phyloP scores from a whole-genome alignment of 1,140 invertebrate genomes.

The Temnothorax curvispinosus region DNA sequence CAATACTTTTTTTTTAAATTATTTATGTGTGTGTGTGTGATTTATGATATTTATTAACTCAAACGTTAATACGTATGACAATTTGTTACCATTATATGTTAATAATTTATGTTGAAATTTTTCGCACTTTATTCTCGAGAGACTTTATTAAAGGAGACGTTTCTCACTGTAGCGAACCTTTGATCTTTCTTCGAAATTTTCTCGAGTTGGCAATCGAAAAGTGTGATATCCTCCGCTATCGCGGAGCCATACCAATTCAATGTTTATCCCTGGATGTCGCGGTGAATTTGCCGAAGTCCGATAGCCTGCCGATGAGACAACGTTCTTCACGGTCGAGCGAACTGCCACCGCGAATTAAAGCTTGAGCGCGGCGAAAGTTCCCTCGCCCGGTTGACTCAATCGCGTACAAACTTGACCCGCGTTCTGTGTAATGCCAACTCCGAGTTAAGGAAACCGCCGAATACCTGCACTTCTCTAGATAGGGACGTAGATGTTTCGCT shows the following conservation, averaged over 20 bases:
- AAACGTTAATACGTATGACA: neutral
- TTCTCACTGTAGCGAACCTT: neutral
- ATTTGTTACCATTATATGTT: neutral
- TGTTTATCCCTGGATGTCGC: slow-evolving; percentile 29
- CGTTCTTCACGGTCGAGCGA: slow-evolving; percentile 65
- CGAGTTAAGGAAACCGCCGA: slow-evolving; percentile 42
- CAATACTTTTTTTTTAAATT: neutral
- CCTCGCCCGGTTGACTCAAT: slow-evolving; percentile 46
- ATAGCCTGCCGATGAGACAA: slow-evolving; percentile 66
- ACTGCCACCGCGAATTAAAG: slow-evolving; percentile 60
- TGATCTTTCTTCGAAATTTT: slow-evolving; percentile 18
- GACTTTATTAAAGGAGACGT: too few species aligned
- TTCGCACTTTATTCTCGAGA: neutral
- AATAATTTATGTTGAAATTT: neutral
- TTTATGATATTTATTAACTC: neutral
- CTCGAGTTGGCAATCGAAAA: neutral
- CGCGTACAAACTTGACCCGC: slow-evolving; percentile 41
- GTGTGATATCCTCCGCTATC: neutral
- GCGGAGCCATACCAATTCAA: neutral
- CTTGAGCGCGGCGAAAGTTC: slow-evolving; percentile 48
- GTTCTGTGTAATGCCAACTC: slow-evolving; percentile 34
- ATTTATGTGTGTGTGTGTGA: neutral
- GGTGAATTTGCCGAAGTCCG: slow-evolving; percentile 31
- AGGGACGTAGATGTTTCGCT: neutral
- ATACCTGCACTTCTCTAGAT: slow-evolving; percentile 14